These are phyloP conservation scores for Opisthocomus hoazin DNA, from an alignment of 2,113 vertebrate species.

Conservation along the genomic window DNA sequence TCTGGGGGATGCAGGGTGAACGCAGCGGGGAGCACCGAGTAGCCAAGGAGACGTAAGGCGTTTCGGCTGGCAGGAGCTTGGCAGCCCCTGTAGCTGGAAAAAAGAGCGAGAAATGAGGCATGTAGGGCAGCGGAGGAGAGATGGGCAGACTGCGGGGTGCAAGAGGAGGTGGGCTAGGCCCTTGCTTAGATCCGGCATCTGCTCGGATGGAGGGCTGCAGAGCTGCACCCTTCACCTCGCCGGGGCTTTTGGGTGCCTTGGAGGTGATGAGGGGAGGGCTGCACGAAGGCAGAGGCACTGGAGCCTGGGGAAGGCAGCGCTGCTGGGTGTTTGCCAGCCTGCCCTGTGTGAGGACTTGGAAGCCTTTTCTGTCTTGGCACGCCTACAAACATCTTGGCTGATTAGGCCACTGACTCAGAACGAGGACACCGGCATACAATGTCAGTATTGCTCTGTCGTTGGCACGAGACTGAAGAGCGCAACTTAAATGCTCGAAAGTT, in stretches of 20 bases:
- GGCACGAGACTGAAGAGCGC: background rate
- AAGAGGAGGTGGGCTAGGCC: background rate
- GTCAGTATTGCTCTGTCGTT: background rate
- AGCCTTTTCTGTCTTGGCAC: background rate
- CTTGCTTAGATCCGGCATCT: background rate
- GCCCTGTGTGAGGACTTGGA: background rate
- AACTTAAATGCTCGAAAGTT: background rate
- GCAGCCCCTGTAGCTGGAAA: background rate
- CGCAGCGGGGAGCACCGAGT: fast-evolving
- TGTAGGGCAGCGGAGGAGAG: background rate
- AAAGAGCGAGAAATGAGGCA: background rate
- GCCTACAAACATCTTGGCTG: background rate
- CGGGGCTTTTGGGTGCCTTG: background rate
- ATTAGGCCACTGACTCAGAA: background rate
- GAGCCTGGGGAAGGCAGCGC: background rate
- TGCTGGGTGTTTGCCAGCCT: background rate
- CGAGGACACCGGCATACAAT: background rate
- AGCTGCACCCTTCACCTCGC: background rate
- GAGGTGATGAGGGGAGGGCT: background rate
- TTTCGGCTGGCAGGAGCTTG: background rate
- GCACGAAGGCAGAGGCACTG: background rate
- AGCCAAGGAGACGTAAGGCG: background rate
- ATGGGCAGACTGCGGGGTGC: fast-evolving
- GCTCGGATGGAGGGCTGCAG: background rate
- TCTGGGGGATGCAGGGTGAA: background rate